Base-by-base conservation (phyloP, 2,888 invertebrate species). In the Geotrupes spiniger region DNA sequence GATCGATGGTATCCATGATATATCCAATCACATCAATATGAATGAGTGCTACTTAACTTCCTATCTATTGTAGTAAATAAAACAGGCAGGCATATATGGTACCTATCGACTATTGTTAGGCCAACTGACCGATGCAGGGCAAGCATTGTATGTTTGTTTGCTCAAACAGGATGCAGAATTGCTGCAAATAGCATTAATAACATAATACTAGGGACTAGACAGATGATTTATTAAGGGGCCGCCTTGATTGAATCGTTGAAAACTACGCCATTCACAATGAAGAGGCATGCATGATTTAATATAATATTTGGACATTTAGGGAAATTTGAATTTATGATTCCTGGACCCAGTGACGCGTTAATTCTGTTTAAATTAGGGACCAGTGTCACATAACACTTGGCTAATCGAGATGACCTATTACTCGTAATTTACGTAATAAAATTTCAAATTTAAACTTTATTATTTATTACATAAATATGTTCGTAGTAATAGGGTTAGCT, bases 211-310 rank as follows among this genome's bases (percentile, higher is more conserved):
- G 62, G 59, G 58, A 61, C 58, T 57, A 41, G 63, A 64, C 66
- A 66, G 68, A 70, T 70, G 70, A 70, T 70, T 69, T 69, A 70
- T 69, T 64, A 64, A 59, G 60, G 61, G 63, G 61, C 51, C 49
- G 58, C 53, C 40, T 31, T 52, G 58, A 60, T 60, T 56, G 60
- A 58, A 56, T 51, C 42, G 60, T 57, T 50, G 48, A 55, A 52
- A 46, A 51, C 38, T 43, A 42, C 26, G 2, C 55, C 39, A 56
- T 59, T 53, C 45, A 57, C 50, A 36, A 41, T 54, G 42, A 49
- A 57, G 53, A 55, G 56, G 60, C 55, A 41, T 42, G 31, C 33
- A 38, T 36, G 39, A 40, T 46, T 16, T 36, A 36, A 49, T 52
- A 36, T 41, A 59, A 59, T 59, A 58, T 59, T 59, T 59, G 41